phyloP scores from a whole-genome alignment of 2,113 vertebrate genomes.

The Hippocampus zosterae region DNA sequence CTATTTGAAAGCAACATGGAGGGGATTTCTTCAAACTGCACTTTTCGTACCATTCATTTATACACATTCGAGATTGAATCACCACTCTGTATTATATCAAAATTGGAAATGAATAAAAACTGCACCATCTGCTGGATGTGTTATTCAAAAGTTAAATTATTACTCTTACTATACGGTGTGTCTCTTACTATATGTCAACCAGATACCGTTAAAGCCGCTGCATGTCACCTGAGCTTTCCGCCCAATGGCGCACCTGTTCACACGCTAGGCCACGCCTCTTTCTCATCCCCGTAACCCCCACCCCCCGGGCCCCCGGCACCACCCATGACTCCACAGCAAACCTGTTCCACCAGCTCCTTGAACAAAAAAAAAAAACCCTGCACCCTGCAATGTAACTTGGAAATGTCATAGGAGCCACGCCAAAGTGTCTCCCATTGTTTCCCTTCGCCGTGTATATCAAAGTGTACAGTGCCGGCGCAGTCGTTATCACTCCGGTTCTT shows the following conservation, averaged over 20 bases:
- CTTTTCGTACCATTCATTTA: not conserved
- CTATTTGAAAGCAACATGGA: too few relatives aligned
- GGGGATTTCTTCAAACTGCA: too few relatives aligned
- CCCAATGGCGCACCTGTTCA: slow-evolving; percentile 6
- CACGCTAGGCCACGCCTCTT: not conserved
- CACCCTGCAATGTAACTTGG: not conserved
- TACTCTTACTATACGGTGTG: too few relatives aligned
- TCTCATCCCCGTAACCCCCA: not conserved
- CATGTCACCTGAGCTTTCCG: not conserved
- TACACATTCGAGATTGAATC: not conserved
- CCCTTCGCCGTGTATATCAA: slow-evolving; percentile 39
- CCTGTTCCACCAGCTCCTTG: not conserved
- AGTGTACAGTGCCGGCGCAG: slow-evolving; percentile 7
- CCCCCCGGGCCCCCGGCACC: not conserved
- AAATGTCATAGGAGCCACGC: slow-evolving; percentile 35
- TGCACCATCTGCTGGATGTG: too few relatives aligned
- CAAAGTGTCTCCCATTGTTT: slow-evolving; percentile 32
- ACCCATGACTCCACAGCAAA: not conserved
- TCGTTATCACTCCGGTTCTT: slow-evolving; percentile 20
- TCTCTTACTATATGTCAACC: not conserved
- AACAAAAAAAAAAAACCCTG: not conserved
- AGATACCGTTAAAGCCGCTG: not conserved
- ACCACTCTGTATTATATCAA: not conserved
- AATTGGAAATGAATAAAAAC: not conserved
- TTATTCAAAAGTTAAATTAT: not conserved